Evolutionary conservation across 2,797 vertebrate genomes (phyloP), one percentile per base, ranked within the genome.

Genomic region (Epinephelus malabaricus): DNA sequence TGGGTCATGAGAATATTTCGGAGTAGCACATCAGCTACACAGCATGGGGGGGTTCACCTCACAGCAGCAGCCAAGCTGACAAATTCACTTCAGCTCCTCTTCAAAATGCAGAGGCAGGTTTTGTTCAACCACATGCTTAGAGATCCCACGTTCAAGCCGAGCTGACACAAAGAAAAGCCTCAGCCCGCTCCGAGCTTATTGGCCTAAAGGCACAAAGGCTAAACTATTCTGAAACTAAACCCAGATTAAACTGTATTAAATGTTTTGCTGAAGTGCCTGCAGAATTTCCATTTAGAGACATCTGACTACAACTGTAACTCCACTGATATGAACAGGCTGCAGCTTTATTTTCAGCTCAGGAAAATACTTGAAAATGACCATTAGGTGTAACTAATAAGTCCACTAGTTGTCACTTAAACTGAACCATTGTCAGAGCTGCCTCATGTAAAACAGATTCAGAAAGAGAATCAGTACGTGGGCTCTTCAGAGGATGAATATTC

Each of bases 161-260:
- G 55, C 60, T 34, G 34, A 49, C n/a, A 72, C 7, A 59, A 50
- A 70, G 40, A 64, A 61, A 50, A 63, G 25, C 58, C 46, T 61
- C 21, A 75, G 51, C 13, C 14, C 0, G 14, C 65, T 43, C 30
- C 9, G 21, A 54, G 25, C 34, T 67, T 9, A 54, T 5, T 49
- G 60, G 30, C 30, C 69, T 46, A 8, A 50, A 72, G 54, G 60
- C 76, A 76, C 73, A 83, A 70, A 76, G 66, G 60, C 21, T 83
- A 72, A 86, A 70, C 40, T 67, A 55, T 75, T 74, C 51, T 54
- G 40, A 73, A 81, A 75, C 64, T 81, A 60, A 89, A 85, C 21
- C 66, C 71, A 72, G 54, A 83, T 73, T 77, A 82, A 82, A 61
- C 15, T 67, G 19, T 47, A 66, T 72, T 59, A 78, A 79, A 77